Evolutionary conservation across 2,113 vertebrate genomes (phyloP).

Genomic region (Entelurus aequoreus): DNA sequence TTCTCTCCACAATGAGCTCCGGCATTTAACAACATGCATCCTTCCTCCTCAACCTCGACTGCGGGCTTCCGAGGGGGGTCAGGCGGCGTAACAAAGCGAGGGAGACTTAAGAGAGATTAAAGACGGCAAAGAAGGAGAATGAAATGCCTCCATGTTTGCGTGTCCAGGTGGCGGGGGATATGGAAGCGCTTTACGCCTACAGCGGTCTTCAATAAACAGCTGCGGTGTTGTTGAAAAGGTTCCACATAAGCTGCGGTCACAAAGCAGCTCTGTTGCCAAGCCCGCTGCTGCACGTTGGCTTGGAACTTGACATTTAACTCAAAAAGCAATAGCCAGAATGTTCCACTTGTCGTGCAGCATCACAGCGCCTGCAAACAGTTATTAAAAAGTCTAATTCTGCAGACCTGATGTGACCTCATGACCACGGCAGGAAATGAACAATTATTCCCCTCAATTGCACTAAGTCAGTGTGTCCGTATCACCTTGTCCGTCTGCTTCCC

Average conservation of each 20-base stretch:
- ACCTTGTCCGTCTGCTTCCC: slow-evolving; percentile 25
- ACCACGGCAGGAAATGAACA: slow-evolving; percentile 46
- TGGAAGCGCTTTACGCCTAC: slow-evolving; percentile 8
- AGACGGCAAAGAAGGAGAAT: neutral
- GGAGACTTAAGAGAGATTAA: slow-evolving; percentile 7
- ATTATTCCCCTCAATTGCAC: slow-evolving; percentile 38
- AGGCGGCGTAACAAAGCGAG: slow-evolving; percentile 7
- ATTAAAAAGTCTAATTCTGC: slow-evolving; percentile 15
- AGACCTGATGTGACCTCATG: slow-evolving; percentile 22
- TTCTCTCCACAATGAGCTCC: slow-evolving; percentile 20
- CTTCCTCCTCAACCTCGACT: slow-evolving; percentile 16
- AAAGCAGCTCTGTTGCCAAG: neutral
- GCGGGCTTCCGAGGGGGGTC: neutral
- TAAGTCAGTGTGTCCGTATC: slow-evolving; percentile 24
- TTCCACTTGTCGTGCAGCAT: no score
- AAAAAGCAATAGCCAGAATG: no score
- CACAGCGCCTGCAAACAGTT: neutral
- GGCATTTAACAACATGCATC: slow-evolving; percentile 52
- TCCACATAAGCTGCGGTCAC: neutral
- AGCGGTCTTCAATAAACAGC: neutral
- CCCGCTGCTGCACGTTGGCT: neutral
- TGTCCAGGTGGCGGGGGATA: neutral
- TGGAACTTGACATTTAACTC: neutral
- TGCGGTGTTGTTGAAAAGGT: neutral
- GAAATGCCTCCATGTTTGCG: neutral